Conservation (phyloP, 2,797 vertebrate species). For the Urophycis tenuis region DNA sequence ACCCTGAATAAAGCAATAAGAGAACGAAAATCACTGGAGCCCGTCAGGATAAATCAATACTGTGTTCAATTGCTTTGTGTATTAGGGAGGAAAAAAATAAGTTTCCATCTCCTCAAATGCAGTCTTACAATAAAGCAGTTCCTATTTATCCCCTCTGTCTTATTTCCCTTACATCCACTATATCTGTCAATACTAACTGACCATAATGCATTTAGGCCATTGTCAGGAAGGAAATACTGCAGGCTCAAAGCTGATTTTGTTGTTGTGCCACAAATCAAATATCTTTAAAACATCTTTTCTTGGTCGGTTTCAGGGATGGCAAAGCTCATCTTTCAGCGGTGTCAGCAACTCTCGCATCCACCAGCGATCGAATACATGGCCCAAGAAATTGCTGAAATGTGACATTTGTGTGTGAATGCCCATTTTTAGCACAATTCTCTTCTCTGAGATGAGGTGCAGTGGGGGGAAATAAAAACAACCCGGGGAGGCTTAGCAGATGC, state of each 20-base stretch:
- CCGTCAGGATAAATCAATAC: conserved; percentile 3
- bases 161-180: conserved; percentile 20
- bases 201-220: conserved; percentile 41
- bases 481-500: neutral
- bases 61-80: neutral
- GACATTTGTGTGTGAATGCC: conserved; percentile 10
- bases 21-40: conserved; percentile 5
- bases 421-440: neutral
- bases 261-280: conserved; percentile 16
- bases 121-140: conserved; percentile 8
- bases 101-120: conserved; percentile 6
- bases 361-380: conserved; percentile 4
- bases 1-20: conserved; percentile 1
- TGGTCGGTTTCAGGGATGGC: conserved; percentile 1
- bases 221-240: conserved; percentile 26
- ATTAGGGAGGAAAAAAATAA: conserved; percentile 2
- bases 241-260: conserved; percentile 6
- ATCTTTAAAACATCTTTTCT: neutral
- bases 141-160: conserved; percentile 21
- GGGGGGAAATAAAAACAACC: neutral
- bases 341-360: conserved; percentile 9
- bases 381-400: neutral
- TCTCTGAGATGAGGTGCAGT: conserved; percentile 14
- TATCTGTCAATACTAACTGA: conserved; percentile 44
- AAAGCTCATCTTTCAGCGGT: conserved; percentile 11